Evolutionary conservation across 2,797 vertebrate genomes (phyloP).

Genomic region (Clarias pachynema): DNA sequence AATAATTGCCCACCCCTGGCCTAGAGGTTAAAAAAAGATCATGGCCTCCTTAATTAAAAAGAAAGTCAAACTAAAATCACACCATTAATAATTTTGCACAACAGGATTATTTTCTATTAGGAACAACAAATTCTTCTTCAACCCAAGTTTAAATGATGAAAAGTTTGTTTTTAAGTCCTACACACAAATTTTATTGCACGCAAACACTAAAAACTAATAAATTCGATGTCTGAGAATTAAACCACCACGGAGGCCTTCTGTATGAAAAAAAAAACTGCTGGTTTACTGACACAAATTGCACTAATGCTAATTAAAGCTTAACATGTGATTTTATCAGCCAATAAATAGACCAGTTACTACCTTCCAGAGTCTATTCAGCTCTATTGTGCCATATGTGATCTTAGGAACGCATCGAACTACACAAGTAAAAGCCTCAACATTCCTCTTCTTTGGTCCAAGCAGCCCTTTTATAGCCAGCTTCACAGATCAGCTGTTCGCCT

Average conservation of each 20-base stretch:
- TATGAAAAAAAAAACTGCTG: not conserved
- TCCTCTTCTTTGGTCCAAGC: not conserved
- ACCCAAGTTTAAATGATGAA: not conserved
- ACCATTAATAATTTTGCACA: not conserved
- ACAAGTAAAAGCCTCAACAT: not conserved
- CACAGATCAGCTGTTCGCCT: slow-evolving; percentile 40
- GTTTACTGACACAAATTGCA: not conserved
- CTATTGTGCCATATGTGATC: not conserved
- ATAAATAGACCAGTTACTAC: not conserved
- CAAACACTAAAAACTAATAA: not conserved
- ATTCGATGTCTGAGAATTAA: not conserved
- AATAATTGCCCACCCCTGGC: too few species aligned
- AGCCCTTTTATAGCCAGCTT: slow-evolving; percentile 39
- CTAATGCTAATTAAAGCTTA: not conserved
- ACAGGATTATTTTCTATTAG: not conserved
- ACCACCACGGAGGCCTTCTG: not conserved
- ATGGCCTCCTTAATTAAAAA: not conserved
- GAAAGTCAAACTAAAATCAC: not conserved
- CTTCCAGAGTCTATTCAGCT: not conserved
- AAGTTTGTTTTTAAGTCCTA: not conserved
- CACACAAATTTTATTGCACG: not conserved
- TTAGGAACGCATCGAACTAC: not conserved
- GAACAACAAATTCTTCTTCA: not conserved
- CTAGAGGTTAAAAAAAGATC: too few species aligned
- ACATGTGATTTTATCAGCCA: not conserved